Evolutionary conservation across 1,140 invertebrate species (phyloP).

Genomic region (Goniozus legneri): DNA sequence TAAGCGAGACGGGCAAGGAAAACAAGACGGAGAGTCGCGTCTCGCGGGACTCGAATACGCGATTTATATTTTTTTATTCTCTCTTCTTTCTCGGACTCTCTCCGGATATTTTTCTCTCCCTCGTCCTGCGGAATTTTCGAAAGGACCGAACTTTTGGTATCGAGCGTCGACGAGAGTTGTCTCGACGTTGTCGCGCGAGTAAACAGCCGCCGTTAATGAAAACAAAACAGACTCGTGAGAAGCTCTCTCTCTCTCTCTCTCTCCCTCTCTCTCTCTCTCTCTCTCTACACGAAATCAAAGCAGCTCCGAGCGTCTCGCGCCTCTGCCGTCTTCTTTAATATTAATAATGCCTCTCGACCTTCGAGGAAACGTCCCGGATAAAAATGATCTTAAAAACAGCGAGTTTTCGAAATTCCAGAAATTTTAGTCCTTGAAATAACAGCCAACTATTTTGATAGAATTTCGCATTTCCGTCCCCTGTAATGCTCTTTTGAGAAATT

Average conservation of each 20-base stretch:
- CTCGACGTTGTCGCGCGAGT: conserved; percentile 23
- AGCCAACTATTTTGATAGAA: no score
- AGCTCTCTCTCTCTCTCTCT: not conserved
- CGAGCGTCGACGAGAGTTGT: conserved; percentile 17
- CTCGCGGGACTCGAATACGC: not conserved
- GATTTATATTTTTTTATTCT: not conserved
- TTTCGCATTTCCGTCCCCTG: no score
- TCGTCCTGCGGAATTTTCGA: conserved; percentile 8
- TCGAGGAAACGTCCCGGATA: no score
- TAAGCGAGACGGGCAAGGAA: conserved; percentile 14
- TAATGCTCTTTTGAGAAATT: no score
- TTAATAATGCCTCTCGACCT: not conserved
- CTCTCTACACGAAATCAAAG: not conserved
- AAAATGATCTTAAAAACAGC: no score
- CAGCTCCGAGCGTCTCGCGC: not conserved
- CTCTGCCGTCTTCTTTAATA: not conserved
- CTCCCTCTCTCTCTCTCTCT: not conserved
- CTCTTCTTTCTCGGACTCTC: not conserved
- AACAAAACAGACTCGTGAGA: conserved; percentile 24
- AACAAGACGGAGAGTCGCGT: conserved; percentile 2
- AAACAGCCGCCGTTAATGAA: conserved; percentile 30
- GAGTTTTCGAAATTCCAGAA: no score
- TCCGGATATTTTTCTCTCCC: not conserved
- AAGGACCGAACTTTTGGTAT: no score
- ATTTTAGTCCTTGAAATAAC: no score